Evolutionary conservation across 2,113 vertebrate genomes (phyloP).

Genomic region (Mus musculus): DNA sequence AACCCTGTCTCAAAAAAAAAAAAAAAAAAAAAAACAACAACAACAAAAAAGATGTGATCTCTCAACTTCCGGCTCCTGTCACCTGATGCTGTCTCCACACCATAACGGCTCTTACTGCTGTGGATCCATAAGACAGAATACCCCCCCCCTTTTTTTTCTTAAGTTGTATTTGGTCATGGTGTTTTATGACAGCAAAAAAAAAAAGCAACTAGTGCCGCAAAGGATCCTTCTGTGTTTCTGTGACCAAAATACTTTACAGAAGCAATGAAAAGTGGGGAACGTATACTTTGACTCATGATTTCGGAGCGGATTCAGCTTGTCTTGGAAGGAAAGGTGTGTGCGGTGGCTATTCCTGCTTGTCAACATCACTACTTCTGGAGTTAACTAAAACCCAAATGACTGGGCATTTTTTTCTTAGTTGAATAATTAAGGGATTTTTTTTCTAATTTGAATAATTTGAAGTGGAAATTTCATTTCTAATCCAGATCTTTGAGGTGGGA

Average conservation of each 20-base stretch:
- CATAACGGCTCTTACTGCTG: background rate
- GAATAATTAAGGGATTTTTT: background rate
- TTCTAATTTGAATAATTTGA: background rate
- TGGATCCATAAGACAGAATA: background rate
- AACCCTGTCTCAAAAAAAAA: too few relatives aligned
- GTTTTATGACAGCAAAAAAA: background rate
- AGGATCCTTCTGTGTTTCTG: background rate
- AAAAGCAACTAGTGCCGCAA: background rate
- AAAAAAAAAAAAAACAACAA: too few relatives aligned
- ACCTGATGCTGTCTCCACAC: background rate
- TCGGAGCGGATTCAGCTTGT: background rate
- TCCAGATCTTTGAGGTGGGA: background rate
- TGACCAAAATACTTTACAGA: background rate
- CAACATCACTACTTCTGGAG: background rate
- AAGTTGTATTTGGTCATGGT: background rate
- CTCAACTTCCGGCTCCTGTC: background rate
- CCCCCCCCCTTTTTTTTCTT: background rate
- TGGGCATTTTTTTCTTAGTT: background rate
- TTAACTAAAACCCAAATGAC: background rate
- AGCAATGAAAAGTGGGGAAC: background rate
- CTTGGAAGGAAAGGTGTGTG: background rate
- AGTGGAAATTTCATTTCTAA: background rate
- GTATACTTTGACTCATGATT: background rate
- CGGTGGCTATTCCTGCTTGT: background rate
- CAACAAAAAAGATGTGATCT: too few relatives aligned